Conservation (phyloP, 2,113 vertebrate species). For the Galeopterus variegatus region DNA sequence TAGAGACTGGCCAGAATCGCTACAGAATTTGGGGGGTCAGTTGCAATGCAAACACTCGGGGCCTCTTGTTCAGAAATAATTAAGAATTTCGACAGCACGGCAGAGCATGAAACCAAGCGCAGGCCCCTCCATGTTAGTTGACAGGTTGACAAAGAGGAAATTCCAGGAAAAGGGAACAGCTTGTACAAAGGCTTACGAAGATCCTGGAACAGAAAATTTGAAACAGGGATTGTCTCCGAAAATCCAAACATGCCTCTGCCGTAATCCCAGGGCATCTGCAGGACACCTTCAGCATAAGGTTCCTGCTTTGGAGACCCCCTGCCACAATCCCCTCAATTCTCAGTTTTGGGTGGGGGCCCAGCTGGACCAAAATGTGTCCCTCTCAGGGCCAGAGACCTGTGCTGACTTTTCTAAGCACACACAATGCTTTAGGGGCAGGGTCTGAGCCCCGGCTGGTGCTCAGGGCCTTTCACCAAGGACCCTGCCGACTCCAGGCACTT, state of each 20-base stretch:
- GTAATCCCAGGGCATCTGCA: neutral
- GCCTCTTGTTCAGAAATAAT: neutral
- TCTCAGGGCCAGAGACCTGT: neutral
- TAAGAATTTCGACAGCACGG: neutral
- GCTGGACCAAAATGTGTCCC: neutral
- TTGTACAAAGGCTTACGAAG: neutral
- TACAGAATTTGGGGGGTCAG: fast-evolving
- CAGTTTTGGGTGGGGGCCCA: neutral
- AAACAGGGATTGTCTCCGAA: neutral
- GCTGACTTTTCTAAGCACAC: neutral
- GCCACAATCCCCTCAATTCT: neutral
- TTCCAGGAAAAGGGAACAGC: constrained; percentile 40
- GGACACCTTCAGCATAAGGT: fast-evolving
- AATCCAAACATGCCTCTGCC: neutral
- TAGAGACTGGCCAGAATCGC: fast-evolving
- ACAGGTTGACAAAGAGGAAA: constrained; percentile 54
- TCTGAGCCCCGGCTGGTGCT: fast-evolving
- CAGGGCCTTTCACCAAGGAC: fast-evolving
- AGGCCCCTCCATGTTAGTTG: neutral
- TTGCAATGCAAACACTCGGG: neutral
- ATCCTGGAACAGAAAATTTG: neutral
- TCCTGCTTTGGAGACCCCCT: neutral
- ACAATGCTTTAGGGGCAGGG: neutral
- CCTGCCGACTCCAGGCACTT: fast-evolving
- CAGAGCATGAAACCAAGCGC: neutral